These are phyloP conservation scores for Chironomus tepperi DNA, from an alignment of 1,140 invertebrate genomes.

Conservation along the genomic window DNA sequence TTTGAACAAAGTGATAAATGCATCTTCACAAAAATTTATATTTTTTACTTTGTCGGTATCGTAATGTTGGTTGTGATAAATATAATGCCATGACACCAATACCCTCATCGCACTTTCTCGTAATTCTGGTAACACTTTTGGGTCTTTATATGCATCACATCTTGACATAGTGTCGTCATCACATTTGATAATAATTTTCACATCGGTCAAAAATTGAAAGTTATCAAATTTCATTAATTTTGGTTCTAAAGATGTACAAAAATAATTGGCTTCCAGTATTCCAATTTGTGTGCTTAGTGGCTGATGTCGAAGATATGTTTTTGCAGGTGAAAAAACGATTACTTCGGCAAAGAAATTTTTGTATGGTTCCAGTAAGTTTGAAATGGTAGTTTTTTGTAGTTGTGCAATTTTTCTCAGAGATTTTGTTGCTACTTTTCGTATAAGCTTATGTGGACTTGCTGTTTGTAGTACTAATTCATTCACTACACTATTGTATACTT, in stretches of 20 bases:
- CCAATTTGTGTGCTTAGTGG: slow-evolving; percentile 89
- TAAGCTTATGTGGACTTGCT: slow-evolving; percentile 78
- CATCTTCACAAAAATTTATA: slow-evolving; percentile 56
- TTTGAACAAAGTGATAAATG: slow-evolving; percentile 79
- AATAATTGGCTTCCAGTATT: slow-evolving; percentile 89
- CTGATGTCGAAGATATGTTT: slow-evolving; percentile 81
- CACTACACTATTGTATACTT: slow-evolving; percentile 75
- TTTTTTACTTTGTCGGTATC: neutral
- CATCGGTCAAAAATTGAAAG: slow-evolving; percentile 75
- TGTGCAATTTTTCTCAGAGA: slow-evolving; percentile 70
- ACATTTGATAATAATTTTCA: slow-evolving; percentile 71
- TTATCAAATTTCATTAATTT: slow-evolving; percentile 74
- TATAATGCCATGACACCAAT: slow-evolving; percentile 77
- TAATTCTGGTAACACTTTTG: slow-evolving; percentile 72
- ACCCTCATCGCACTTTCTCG: slow-evolving; percentile 73
- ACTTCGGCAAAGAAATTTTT: slow-evolving; percentile 83
- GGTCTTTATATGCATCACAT: slow-evolving; percentile 80
- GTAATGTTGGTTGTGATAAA: slow-evolving; percentile 46
- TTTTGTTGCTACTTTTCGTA: slow-evolving; percentile 83
- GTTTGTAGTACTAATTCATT: slow-evolving; percentile 82
- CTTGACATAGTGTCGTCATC: slow-evolving; percentile 71
- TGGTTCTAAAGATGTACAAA: slow-evolving; percentile 80
- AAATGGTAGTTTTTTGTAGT: slow-evolving; percentile 68
- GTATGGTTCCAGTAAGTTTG: slow-evolving; percentile 85
- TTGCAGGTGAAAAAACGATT: slow-evolving; percentile 70